These are phyloP conservation scores for Brachyhypopomus gauderio DNA, from an alignment of 2,113 vertebrate genomes.

Conservation along the genomic window DNA sequence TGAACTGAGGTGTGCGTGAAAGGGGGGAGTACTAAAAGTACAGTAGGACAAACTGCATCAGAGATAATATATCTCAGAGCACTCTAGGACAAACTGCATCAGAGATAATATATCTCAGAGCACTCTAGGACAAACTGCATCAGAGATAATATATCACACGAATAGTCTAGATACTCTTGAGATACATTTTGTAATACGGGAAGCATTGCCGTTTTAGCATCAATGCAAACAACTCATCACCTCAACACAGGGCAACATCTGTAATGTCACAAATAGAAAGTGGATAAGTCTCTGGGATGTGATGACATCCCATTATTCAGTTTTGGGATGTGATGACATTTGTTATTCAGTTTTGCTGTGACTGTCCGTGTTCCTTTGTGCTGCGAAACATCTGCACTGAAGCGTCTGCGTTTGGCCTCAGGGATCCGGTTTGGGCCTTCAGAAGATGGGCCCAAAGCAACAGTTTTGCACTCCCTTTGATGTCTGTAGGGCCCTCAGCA, in stretches of 20 bases:
- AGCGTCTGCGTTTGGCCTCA: slow-evolving; percentile 5
- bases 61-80: too few relatives aligned
- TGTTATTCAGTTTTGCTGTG: slow-evolving; percentile 3
- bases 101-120: too few relatives aligned
- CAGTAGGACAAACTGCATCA: too few relatives aligned
- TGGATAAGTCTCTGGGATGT: not conserved
- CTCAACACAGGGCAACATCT: not conserved
- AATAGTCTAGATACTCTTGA: too few relatives aligned
- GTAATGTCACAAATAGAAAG: not conserved
- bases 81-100: too few relatives aligned
- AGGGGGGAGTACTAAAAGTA: too few relatives aligned
- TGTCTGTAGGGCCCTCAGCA: slow-evolving; percentile 4
- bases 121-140: too few relatives aligned
- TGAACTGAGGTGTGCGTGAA: too few relatives aligned
- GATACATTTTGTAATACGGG: not conserved
- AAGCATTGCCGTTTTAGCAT: not conserved
- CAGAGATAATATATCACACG: too few relatives aligned
- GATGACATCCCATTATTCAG: slow-evolving; percentile 1
- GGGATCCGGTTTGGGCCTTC: slow-evolving; percentile 25
- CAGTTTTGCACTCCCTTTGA: slow-evolving; percentile 12
- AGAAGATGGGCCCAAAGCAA: slow-evolving; percentile 36
- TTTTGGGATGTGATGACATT: not conserved
- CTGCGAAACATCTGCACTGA: slow-evolving; percentile 15
- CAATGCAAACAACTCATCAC: not conserved
- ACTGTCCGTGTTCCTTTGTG: slow-evolving; percentile 19